phyloP scores from a whole-genome alignment of 2,113 vertebrate species.

The Ellobius talpinus region DNA sequence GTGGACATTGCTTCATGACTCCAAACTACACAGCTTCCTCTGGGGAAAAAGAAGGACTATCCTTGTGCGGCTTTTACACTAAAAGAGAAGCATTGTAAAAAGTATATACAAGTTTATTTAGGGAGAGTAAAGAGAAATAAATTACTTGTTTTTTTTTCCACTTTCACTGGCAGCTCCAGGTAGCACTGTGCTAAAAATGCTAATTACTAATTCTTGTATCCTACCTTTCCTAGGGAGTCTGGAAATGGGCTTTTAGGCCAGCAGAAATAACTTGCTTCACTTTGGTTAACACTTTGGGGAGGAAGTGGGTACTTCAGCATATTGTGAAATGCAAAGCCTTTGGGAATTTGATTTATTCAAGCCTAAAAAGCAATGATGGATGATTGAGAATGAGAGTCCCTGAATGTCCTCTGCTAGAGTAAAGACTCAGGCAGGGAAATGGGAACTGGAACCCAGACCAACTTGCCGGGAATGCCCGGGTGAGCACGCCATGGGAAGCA shows the following conservation, averaged over 20 bases:
- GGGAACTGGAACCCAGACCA: conserved; percentile 46
- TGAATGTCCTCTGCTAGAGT: conserved; percentile 62
- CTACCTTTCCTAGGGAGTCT: conserved; percentile 55
- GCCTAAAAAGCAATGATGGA: background rate
- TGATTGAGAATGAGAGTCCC: conserved; percentile 56
- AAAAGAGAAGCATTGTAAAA: conserved; percentile 24
- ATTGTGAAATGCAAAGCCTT: conserved; percentile 74
- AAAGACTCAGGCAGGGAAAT: conserved; percentile 55
- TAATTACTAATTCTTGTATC: conserved; percentile 48
- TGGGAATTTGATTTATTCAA: conserved; percentile 25
- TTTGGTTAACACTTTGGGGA: conserved; percentile 53
- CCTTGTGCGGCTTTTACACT: conserved; percentile 10
- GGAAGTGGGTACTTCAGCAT: conserved; percentile 72
- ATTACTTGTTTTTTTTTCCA: conserved; percentile 41
- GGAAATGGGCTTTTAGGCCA: background rate
- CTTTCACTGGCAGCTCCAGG: conserved; percentile 11
- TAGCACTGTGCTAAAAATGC: conserved; percentile 23
- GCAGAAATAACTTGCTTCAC: conserved; percentile 52
- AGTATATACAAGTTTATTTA: conserved; percentile 20
- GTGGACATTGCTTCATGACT: background rate
- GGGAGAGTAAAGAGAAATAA: conserved; percentile 58
- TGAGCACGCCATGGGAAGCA: rapidly evolving
- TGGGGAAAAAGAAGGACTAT: conserved; percentile 44
- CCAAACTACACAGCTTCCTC: conserved; percentile 32
- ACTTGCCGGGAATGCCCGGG: background rate